A percentile compares a stretch with the other conserved stretches of the same genome.
Conservation (phyloP, 2,888 invertebrate genomes). For the Drosophila macrospina region DNA sequence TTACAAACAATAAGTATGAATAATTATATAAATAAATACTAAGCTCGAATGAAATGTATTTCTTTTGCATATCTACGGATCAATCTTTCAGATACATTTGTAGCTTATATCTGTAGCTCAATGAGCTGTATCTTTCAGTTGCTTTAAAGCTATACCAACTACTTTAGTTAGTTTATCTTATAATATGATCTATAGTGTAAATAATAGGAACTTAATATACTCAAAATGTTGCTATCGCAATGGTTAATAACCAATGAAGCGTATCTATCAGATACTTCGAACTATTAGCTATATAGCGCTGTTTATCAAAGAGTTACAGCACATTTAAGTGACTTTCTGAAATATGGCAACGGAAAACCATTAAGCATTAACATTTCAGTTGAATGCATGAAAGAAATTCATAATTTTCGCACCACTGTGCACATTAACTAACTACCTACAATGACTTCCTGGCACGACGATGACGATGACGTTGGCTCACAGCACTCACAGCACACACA, state of each 20-base stretch:
- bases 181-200: too few species aligned
- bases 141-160: not conserved
- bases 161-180: too few species aligned
- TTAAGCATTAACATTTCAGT: conserved; percentile 44
- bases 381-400: conserved; percentile 49
- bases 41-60: not conserved
- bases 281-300: not conserved
- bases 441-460: conserved; percentile 76
- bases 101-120: too few species aligned
- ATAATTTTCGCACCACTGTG: conserved; percentile 79
- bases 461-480: conserved; percentile 41
- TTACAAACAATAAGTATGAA: too few species aligned
- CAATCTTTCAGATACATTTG: too few species aligned
- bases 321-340: not conserved
- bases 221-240: too few species aligned
- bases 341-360: conserved; percentile 4
- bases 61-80: not conserved
- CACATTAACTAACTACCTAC: conserved; percentile 80
- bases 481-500: conserved; percentile 31
- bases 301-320: not conserved
- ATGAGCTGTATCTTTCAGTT: not conserved
- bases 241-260: too few species aligned
- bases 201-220: too few species aligned
- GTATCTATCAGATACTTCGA: too few species aligned
- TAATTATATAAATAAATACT: not conserved